These are phyloP conservation scores for Colistium nudipinnis DNA, from an alignment of 2,113 vertebrate species.

Conservation along the genomic window DNA sequence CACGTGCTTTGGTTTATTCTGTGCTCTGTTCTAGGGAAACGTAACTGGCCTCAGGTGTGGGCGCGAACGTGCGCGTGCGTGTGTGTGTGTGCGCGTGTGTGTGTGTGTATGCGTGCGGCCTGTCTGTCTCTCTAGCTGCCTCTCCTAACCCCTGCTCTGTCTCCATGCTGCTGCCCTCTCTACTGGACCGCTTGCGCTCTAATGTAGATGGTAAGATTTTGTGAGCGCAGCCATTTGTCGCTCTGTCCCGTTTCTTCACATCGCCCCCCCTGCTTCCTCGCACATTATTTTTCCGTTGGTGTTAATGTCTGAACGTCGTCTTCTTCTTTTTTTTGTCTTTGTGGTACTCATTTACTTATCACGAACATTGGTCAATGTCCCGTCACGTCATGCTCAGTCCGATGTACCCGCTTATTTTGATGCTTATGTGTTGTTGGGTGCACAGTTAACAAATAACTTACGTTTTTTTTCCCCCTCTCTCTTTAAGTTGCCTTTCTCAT, in stretches of 20 bases:
- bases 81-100: conserved; percentile 2
- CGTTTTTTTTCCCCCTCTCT: background rate
- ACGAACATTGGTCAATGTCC: too few relatives aligned
- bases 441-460: background rate
- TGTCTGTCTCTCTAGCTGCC: conserved; percentile 41
- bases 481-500: background rate
- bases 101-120: background rate
- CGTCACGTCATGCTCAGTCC: background rate
- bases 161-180: conserved; percentile 51
- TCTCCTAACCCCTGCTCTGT: conserved; percentile 65
- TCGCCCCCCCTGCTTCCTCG: background rate
- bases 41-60: too few relatives aligned
- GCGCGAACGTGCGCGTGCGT: too few relatives aligned
- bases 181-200: conserved; percentile 53
- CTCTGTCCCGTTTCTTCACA: conserved; percentile 4
- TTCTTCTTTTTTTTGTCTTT: background rate
- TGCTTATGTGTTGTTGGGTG: too few relatives aligned
- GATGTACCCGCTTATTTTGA: background rate
- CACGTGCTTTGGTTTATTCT: conserved; percentile 26
- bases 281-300: background rate
- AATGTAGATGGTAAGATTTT: conserved; percentile 76
- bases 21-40: conserved; percentile 32
- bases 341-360: background rate
- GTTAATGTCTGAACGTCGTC: too few relatives aligned
- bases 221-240: conserved; percentile 14